These are phyloP conservation scores for Aplochiton taeniatus DNA, from an alignment of 2,797 vertebrate genomes.

Conservation along the genomic window DNA sequence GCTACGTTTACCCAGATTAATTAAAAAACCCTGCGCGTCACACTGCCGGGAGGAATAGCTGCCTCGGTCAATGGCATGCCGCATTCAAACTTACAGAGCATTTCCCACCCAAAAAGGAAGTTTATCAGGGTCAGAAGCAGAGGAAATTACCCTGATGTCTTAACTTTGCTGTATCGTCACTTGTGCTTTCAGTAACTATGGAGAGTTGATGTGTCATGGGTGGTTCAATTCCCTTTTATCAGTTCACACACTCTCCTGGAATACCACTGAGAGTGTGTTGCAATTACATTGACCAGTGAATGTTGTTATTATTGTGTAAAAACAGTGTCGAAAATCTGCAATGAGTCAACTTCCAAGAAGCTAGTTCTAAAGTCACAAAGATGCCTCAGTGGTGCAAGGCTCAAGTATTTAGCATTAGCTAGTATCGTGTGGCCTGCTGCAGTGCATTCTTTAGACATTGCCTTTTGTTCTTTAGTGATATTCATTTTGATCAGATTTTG, in stretches of 20 bases:
- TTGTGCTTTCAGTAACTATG: background rate
- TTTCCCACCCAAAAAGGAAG: background rate
- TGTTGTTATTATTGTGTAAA: no score
- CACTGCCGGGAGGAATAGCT: constrained; percentile 38
- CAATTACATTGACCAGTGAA: no score
- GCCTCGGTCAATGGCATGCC: constrained; percentile 39
- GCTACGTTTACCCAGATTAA: constrained; percentile 68
- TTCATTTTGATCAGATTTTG: no score
- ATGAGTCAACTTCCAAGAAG: no score
- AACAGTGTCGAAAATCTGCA: no score
- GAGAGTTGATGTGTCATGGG: no score
- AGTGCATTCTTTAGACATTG: no score
- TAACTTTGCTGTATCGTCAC: constrained; percentile 7
- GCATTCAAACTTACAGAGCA: constrained; percentile 5
- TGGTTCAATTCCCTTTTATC: constrained; percentile 15
- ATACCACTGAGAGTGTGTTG: constrained; percentile 24
- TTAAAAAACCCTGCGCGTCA: constrained; percentile 68
- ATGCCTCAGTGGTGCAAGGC: no score
- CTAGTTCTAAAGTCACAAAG: no score
- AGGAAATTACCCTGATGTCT: constrained; percentile 29
- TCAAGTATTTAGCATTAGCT: no score
- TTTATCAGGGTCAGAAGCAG: constrained; percentile 18
- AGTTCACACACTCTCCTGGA: constrained; percentile 15
- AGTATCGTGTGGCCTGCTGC: no score
- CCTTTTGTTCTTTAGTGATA: no score